Percentiles rank a stretch among this genome's conserved stretches.
Evolutionary conservation across 2,888 invertebrate species (phyloP).

Genomic region (Hyposoter dolosus): DNA sequence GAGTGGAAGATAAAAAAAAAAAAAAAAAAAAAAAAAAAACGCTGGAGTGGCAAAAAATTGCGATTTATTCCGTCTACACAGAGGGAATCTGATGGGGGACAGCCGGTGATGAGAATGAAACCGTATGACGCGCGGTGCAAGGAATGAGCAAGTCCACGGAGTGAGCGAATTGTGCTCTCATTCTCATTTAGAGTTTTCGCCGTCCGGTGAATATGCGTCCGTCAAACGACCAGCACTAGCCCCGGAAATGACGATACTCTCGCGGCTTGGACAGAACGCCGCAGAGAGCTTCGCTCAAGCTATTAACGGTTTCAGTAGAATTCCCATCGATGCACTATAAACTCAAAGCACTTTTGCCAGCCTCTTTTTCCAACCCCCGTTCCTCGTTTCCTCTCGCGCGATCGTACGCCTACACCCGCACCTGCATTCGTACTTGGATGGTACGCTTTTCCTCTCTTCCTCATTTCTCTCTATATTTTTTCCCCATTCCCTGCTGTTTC

Average conservation of each 20-base stretch:
- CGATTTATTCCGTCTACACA: slow-evolving; percentile 35
- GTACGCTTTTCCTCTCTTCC: slow-evolving; percentile 6
- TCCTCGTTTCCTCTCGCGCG: slow-evolving; percentile 14
- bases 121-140: slow-evolving; percentile 40
- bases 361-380: slow-evolving; percentile 13
- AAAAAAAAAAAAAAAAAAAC: neutral
- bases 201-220: slow-evolving; percentile 24
- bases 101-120: slow-evolving; percentile 35
- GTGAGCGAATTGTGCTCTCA: slow-evolving; percentile 28
- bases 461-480: slow-evolving; percentile 22
- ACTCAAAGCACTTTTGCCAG: slow-evolving; percentile 53
- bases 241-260: slow-evolving; percentile 67
- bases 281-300: slow-evolving; percentile 37
- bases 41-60: neutral
- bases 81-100: slow-evolving; percentile 34
- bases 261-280: slow-evolving; percentile 40
- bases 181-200: slow-evolving; percentile 49
- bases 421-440: slow-evolving; percentile 3
- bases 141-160: slow-evolving; percentile 38
- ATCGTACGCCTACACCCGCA: slow-evolving; percentile 31
- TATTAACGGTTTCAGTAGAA: slow-evolving; percentile 67
- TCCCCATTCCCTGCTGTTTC: slow-evolving; percentile 17
- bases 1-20: neutral
- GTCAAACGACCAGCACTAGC: slow-evolving; percentile 61
- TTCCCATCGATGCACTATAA: slow-evolving; percentile 60